phyloP scores from a whole-genome alignment of 2,797 vertebrate species.

The Novumbra hubbsi region DNA sequence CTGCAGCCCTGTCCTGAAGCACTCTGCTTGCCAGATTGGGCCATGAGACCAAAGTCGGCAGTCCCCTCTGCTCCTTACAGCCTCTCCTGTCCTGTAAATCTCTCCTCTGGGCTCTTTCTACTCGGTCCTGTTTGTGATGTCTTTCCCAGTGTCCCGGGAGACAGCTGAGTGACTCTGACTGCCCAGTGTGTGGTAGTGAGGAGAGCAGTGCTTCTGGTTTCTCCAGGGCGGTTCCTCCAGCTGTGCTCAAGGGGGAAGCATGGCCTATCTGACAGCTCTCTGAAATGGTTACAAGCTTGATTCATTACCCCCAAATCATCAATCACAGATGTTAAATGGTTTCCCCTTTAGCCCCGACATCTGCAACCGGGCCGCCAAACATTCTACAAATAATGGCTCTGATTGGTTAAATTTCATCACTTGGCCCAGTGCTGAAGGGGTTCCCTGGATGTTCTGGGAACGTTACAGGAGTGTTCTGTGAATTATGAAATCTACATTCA shows the following conservation, averaged over 20 bases:
- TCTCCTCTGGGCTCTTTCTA: constrained; percentile 37
- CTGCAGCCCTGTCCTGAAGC: constrained; percentile 14
- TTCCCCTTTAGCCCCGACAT: constrained; percentile 87
- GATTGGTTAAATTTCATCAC: constrained; percentile 72
- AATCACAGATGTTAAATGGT: constrained; percentile 82
- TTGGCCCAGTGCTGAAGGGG: constrained; percentile 36
- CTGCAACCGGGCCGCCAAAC: constrained; percentile 77
- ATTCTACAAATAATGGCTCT: constrained; percentile 71
- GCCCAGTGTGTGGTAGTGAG: constrained; percentile 43
- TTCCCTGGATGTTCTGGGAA: constrained; percentile 36
- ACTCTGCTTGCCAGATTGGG: constrained; percentile 27
- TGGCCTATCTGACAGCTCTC: constrained; percentile 68
- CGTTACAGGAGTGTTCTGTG: constrained; percentile 24
- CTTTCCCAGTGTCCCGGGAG: constrained; percentile 60
- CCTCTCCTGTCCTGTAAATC: constrained; percentile 40
- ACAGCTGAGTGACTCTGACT: constrained; percentile 28
- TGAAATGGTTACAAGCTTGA: constrained; percentile 76
- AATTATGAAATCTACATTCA: constrained; percentile 1
- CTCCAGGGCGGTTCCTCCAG: constrained; percentile 54
- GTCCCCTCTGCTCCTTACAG: constrained; percentile 20
- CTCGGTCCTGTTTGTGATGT: constrained; percentile 47
- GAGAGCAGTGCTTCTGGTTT: constrained; percentile 60
- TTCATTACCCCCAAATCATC: constrained; percentile 80
- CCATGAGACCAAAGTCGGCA: constrained; percentile 34
- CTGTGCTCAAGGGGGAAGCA: constrained; percentile 68